Evolutionary conservation across 2,888 invertebrate species (phyloP).

Genomic region (Cheilosia grossa): DNA sequence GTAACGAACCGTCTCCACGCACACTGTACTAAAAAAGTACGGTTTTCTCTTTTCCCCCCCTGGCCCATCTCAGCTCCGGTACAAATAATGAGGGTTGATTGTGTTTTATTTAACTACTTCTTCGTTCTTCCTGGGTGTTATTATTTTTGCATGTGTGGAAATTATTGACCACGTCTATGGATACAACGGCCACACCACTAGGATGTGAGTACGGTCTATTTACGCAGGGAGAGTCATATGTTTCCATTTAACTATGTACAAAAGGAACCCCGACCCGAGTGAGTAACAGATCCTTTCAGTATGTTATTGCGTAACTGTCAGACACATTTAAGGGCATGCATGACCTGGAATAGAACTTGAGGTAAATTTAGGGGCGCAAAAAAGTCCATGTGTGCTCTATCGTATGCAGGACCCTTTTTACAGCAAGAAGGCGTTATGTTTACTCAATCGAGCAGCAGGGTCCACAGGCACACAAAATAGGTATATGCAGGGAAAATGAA

Average conservation of each 20-base stretch:
- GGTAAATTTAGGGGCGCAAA: conserved; percentile 44
- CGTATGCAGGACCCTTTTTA: conserved; percentile 11
- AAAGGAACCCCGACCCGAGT: conserved; percentile 23
- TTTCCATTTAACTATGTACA: conserved; percentile 44
- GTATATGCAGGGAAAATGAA: conserved; percentile 28
- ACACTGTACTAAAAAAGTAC: conserved; percentile 2
- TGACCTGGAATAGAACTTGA: conserved; percentile 10
- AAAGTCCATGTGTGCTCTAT: conserved; percentile 8
- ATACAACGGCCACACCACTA: neutral
- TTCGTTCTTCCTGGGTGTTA: conserved; percentile 55
- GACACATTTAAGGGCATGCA: conserved; percentile 41
- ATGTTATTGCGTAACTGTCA: conserved; percentile 32
- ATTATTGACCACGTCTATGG: conserved; percentile 57
- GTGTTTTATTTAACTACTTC: conserved; percentile 49
- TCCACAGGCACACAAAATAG: neutral
- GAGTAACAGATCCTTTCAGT: conserved; percentile 36
- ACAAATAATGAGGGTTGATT: conserved; percentile 62
- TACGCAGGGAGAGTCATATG: conserved; percentile 35
- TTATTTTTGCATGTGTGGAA: conserved; percentile 66
- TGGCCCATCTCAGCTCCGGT: conserved; percentile 1
- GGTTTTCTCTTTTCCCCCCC: neutral
- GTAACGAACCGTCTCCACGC: conserved; percentile 71
- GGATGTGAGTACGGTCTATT: neutral
- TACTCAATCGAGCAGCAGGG: conserved; percentile 38
- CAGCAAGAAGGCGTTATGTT: conserved; percentile 26